These are phyloP conservation scores for Semotilus atromaculatus DNA, from an alignment of 2,797 vertebrate species.

Conservation along the genomic window DNA sequence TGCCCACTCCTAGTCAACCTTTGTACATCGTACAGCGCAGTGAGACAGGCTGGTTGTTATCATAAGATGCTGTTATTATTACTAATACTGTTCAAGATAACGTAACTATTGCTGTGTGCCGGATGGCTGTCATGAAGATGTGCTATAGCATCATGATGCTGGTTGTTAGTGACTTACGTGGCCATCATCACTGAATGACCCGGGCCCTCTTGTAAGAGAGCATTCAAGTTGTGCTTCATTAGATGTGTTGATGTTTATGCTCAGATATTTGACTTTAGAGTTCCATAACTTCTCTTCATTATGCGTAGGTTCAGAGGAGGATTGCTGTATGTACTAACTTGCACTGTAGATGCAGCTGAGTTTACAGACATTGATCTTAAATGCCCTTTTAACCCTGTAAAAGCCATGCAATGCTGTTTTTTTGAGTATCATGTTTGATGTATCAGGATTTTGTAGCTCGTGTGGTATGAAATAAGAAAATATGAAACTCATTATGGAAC, in stretches of 20 bases:
- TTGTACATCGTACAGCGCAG: neutral
- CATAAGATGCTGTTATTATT: neutral
- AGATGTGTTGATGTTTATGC: neutral
- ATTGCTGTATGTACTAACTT: neutral
- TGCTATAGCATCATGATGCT: constrained; percentile 2
- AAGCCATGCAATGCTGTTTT: neutral
- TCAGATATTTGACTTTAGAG: neutral
- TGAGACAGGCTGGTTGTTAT: neutral
- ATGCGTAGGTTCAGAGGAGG: neutral
- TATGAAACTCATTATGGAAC: neutral
- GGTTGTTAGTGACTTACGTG: constrained; percentile 4
- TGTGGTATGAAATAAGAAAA: neutral
- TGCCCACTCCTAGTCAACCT: neutral
- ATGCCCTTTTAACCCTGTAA: neutral
- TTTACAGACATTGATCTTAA: neutral
- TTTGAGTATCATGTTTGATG: neutral
- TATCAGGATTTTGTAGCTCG: neutral
- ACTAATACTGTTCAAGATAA: neutral
- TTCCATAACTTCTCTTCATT: neutral
- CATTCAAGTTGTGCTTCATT: neutral
- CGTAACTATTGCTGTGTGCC: neutral
- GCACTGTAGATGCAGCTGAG: neutral
- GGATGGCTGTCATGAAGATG: constrained; percentile 2
- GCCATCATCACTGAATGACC: neutral
- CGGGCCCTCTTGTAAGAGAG: neutral